Percentiles rank a stretch among this genome's conserved stretches.
Evolutionary conservation across 2,797 vertebrate genomes (phyloP).

Genomic region (Cirrhinus molitorella): DNA sequence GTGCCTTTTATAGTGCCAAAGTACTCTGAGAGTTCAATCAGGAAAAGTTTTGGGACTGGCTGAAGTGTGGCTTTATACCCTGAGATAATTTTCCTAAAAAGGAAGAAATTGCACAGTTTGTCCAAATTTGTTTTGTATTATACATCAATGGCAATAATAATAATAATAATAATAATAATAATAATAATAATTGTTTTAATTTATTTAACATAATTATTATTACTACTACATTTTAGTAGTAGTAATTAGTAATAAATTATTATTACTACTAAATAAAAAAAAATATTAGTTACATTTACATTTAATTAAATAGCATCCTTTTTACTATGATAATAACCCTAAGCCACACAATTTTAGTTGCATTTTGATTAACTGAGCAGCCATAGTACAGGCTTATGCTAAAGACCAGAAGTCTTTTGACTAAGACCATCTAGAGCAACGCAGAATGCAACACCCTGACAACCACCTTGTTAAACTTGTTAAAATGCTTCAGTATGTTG

Average conservation of each 20-base stretch:
- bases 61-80: background rate
- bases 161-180: no score
- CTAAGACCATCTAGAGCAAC: background rate
- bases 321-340: background rate
- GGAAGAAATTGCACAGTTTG: no score
- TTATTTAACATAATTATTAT: background rate
- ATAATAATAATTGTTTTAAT: no score
- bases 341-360: background rate
- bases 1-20: background rate
- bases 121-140: no score
- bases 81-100: background rate
- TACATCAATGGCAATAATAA: no score
- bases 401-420: background rate
- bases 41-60: background rate
- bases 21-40: background rate
- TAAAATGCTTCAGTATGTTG: background rate
- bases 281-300: no score
- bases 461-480: background rate
- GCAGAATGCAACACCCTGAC: background rate
- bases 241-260: background rate
- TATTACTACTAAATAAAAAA: background rate
- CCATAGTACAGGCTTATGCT: background rate
- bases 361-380: background rate
- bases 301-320: background rate
- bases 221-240: background rate